Evolutionary conservation across 2,888 invertebrate species (phyloP).

Genomic region (Dermolepida albohirtum): DNA sequence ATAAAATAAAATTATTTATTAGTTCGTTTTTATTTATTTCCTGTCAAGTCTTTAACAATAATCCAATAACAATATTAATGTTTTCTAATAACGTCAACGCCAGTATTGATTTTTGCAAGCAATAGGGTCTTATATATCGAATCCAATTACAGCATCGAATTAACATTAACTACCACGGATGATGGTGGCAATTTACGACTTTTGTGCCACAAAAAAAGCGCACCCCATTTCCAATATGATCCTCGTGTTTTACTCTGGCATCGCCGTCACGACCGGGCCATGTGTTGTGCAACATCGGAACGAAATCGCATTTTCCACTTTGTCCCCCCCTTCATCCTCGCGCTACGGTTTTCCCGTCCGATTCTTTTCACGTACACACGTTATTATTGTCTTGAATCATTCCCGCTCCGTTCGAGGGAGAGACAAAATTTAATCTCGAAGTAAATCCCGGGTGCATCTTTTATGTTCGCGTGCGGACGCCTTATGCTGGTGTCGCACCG

Average conservation of each 20-base stretch:
- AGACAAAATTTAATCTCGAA: slow-evolving; percentile 54
- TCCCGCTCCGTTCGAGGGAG: slow-evolving; percentile 43
- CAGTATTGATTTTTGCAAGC: slow-evolving; percentile 30
- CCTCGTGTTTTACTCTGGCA: background rate
- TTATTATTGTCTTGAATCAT: slow-evolving; percentile 47
- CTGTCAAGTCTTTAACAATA: too few species aligned
- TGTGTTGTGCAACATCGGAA: slow-evolving; percentile 35
- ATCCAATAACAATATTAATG: slow-evolving; percentile 8
- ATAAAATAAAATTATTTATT: too few species aligned
- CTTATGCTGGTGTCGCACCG: slow-evolving; percentile 38
- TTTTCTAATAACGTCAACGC: slow-evolving; percentile 19
- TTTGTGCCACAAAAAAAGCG: slow-evolving; percentile 18
- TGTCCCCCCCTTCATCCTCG: background rate
- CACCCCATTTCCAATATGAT: slow-evolving; percentile 29
- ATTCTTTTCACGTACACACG: slow-evolving; percentile 25
- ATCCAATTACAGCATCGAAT: slow-evolving; percentile 38
- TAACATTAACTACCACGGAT: slow-evolving; percentile 37
- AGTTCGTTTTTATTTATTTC: too few species aligned
- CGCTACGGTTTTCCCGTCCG: background rate
- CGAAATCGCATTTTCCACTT: slow-evolving; percentile 34
- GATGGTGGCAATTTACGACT: slow-evolving; percentile 38
- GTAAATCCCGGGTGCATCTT: slow-evolving; percentile 55
- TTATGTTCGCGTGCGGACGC: slow-evolving; percentile 48
- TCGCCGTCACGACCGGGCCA: slow-evolving; percentile 21
- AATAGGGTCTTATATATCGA: slow-evolving; percentile 18